Base-by-base conservation (phyloP, 2,797 vertebrate species). In the Coranthus polyacanthus region DNA sequence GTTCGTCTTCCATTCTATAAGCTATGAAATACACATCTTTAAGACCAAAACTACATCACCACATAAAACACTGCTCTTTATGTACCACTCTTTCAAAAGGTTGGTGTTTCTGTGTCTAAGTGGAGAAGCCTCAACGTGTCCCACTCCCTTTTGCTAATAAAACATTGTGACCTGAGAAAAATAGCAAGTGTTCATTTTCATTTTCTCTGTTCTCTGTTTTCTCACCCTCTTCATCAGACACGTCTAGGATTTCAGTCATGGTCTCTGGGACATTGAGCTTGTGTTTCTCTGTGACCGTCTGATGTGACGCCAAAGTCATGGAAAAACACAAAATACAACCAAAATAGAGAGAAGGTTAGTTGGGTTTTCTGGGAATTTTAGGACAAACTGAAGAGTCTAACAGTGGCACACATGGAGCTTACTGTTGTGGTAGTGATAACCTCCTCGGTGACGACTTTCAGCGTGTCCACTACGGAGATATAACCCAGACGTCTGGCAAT, bases 191-290 rank as follows among this genome's bases (percentile, higher is more conserved):
- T 20, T 29, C 11, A 18, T 18, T 10, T 0, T 26, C 9, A 34
- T 17, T 43, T 36, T 65, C 5, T 42, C 5, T 12, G 7, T n/a
- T n/a, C n/a, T n/a, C n/a, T n/a, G n/a, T n/a, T n/a, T n/a, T n/a
- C 96, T 96, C 81, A 99, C 98, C 98, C 89, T 99, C 98, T 82
- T 99, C 98, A 90, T 99, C 98, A 20, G 98, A 99, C 39, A 99
- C 97, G 79, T 99, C 98, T 32, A 99, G 94, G 52, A 98, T 94
- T 85, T 99, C 98, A 0, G 95, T 98, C 98, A 99, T 99, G 6
- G 97, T 99, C 90, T 99, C 98, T 0, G 98, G 98, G 54, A 99
- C 98, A 72, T 99, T 99, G 38, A 99, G 92, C 88, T 99, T 99
- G 89, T 99, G 98, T 92, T 99, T 99, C 85, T 99, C 97, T 24